Evolutionary conservation across 1,140 invertebrate species (phyloP), one percentile per base, ranked within the genome.

Genomic region (Fopius arisanus): DNA sequence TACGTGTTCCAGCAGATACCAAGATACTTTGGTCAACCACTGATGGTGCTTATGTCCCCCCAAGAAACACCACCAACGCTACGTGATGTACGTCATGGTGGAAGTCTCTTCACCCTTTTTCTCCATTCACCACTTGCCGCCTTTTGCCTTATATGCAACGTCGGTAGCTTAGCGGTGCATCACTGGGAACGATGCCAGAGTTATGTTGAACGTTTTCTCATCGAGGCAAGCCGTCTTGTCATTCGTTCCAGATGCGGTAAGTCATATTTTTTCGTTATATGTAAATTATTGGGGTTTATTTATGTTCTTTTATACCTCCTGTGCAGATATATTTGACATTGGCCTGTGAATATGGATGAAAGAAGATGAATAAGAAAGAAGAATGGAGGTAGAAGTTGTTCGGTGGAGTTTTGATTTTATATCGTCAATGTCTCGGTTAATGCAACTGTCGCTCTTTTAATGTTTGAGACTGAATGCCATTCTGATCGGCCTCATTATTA

Each of bases 41-140:
- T 98, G 71, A 93, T 98, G 68, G 94, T 97, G 71, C 90, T 99
- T 2, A 96, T 98, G 94, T 98, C 97, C 70, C 96, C 97, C 7
- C 93, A 96, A 86, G 94, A 97, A 84, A 91, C 95, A 76, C 97
- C 97, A 70, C 88, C 93, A 72, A 91, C 92, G 33, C 94, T 97
- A 84, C 93, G 91, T 93, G 96, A 97, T 88, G 92, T 96, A 79
- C 93, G 96, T 83, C 93, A 95, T 84, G 95, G 96, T 83, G 97
- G 97, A 59, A 97, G 94, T 81, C 89, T 99, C 72, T 98, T 98
- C 88, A 98, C 97, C 28, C 89, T 98, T 79, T 99, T 98, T 89
- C 91, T 99, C 70, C 96, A 98, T 88, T 96, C 94, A 81, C 97
- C 97, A 40, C 89, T 98, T 78, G 95, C 95, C 79, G 97, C 96